These are phyloP conservation scores for Asteroscopus sphinx DNA, from an alignment of 2,888 invertebrate species.

Conservation along the genomic window DNA sequence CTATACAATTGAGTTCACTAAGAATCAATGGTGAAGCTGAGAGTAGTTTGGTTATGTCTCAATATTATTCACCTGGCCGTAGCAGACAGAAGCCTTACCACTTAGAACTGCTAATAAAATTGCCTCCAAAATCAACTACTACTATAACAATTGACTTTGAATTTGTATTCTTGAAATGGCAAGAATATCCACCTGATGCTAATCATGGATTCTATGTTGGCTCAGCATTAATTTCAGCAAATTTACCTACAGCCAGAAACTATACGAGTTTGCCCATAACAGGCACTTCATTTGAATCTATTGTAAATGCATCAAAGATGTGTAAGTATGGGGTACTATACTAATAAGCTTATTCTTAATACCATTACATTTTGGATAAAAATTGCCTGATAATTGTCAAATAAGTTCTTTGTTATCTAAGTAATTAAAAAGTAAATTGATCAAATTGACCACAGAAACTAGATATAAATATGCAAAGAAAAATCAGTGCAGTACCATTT, in stretches of 20 bases:
- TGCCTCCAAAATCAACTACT: slow-evolving; percentile 95
- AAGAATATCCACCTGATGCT: slow-evolving; percentile 99
- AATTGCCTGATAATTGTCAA: too few relatives aligned
- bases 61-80: slow-evolving; percentile 93
- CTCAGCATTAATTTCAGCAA: slow-evolving; percentile 95
- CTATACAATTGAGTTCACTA: slow-evolving; percentile 97
- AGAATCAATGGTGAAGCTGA: slow-evolving; percentile 91
- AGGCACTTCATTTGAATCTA: slow-evolving; percentile 91
- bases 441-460: too few relatives aligned
- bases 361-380: too few relatives aligned
- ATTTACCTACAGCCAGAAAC: slow-evolving; percentile 94
- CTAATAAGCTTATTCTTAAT: neutral
- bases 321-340: slow-evolving; percentile 69
- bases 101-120: slow-evolving; percentile 94
- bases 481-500: too few relatives aligned
- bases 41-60: slow-evolving; percentile 88
- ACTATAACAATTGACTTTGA: slow-evolving; percentile 97
- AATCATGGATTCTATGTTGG: slow-evolving; percentile 99
- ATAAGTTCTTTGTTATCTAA: too few relatives aligned
- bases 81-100: slow-evolving; percentile 96
- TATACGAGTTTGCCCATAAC: slow-evolving; percentile 94
- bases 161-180: slow-evolving; percentile 99
- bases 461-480: too few relatives aligned
- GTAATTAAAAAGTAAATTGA: too few relatives aligned
- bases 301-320: slow-evolving; percentile 91